A percentile compares a stretch with the other conserved stretches of the same genome.
These are phyloP conservation scores for Hypothenemus hampei DNA, from an alignment of 1,140 invertebrate species.

Conservation along the genomic window DNA sequence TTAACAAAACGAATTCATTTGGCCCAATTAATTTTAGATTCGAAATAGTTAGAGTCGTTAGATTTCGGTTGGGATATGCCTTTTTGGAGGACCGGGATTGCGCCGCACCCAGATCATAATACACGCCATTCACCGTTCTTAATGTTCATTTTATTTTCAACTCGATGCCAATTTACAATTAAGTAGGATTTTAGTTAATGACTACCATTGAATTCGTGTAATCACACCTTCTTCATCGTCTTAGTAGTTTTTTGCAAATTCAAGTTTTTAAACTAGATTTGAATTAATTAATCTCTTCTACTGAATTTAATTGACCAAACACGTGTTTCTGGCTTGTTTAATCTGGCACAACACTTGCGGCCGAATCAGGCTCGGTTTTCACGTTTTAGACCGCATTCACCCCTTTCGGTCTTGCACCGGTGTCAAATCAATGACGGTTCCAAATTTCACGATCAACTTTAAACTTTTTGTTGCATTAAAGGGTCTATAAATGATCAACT, in stretches of 20 bases:
- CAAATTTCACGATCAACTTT: too few relatives aligned
- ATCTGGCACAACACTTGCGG: conserved; percentile 20
- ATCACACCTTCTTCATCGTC: too few relatives aligned
- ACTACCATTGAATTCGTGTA: conserved; percentile 12
- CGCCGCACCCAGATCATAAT: conserved; percentile 23
- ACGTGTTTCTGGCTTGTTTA: conserved; percentile 22
- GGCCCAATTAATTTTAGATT: conserved; percentile 37
- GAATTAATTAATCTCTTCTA: too few relatives aligned
- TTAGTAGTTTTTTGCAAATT: too few relatives aligned
- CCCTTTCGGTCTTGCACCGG: conserved; percentile 11
- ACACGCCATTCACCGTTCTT: conserved; percentile 24
- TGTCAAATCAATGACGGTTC: conserved; percentile 10
- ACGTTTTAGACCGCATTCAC: conserved; percentile 22
- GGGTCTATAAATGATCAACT: too few relatives aligned
- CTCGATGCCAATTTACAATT: conserved; percentile 13
- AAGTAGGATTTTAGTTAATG: conserved; percentile 6
- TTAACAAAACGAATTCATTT: conserved; percentile 39
- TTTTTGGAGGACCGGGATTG: conserved; percentile 27
- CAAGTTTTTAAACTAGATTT: too few relatives aligned
- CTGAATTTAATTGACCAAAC: conserved; percentile 21
- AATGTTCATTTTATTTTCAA: conserved; percentile 25
- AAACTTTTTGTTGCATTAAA: too few relatives aligned
- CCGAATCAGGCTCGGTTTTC: conserved; percentile 13
- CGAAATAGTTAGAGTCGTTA: conserved; percentile 27
- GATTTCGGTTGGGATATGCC: conserved; percentile 17